Base-by-base conservation (phyloP, 2,888 invertebrate genomes). In the Tillus elongatus region DNA sequence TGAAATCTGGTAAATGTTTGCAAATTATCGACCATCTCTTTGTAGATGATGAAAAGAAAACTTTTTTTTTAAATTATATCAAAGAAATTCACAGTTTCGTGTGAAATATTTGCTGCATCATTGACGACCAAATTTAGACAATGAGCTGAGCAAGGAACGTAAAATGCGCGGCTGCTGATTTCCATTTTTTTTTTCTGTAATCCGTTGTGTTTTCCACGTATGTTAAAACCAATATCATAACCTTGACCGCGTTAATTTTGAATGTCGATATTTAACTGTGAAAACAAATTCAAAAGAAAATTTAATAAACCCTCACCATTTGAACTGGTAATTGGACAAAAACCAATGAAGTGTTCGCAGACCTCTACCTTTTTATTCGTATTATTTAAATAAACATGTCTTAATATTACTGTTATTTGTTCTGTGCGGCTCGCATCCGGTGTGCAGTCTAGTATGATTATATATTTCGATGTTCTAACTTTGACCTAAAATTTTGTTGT, bases 91-190 rank as follows among this genome's bases (percentile, higher is more conserved):
- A 42, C 38, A 26, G 46, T 41, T 43, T 47, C 42, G 15, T 36
- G 16, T 19, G 38, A 36, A 33, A 39, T 39, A 32, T 46, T 45
- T 30, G 50, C 49, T 29, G 49, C 46, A 38, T 53, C 49, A 40
- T 50, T 49, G 12, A 52, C 50, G 26, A 50, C 46, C 30, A 53
- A 47, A 46, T 54, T 52, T 30, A 52, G 37, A 32, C 42, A 39
- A 37, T 51, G 56, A 49, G 52, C 55, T 45, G 35, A 45, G 38
- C 39, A 52, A 43, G 38, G 37, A 48, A 45, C 54, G 36, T 41
- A 54, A 42, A 52, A 50, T 33, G 50, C 52, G 28, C 42, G 42
- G 31, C 43, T 40, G 45, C 50, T 46, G 27, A 47, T 39, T 13
- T 43, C 45, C 34, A 47, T 36, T 34, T 47, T 45, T 42, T 40